Percentiles rank a stretch among this genome's conserved stretches.
These are phyloP conservation scores for Lemur catta DNA, from an alignment of 2,797 vertebrate species.

Conservation along the genomic window DNA sequence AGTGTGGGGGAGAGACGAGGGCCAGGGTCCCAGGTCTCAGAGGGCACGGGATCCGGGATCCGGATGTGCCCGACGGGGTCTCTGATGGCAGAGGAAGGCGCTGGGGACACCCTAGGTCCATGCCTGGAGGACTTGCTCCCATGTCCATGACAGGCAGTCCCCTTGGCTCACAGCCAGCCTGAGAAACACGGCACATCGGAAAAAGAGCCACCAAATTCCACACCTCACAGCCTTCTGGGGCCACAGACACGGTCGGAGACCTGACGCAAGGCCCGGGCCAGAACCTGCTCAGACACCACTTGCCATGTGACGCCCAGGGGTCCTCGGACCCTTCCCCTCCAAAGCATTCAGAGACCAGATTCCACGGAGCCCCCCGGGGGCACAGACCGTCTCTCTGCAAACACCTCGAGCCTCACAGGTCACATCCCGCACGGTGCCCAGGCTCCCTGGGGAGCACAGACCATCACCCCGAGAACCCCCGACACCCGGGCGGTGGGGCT, in stretches of 20 bases:
- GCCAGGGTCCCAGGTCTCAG: background rate
- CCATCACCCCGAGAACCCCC: too few species aligned
- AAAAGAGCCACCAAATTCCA: background rate
- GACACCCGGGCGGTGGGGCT: background rate
- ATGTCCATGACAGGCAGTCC: accelerated
- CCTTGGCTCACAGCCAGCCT: background rate
- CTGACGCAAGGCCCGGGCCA: background rate
- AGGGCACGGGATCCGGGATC: background rate
- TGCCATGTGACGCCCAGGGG: accelerated
- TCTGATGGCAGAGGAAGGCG: background rate
- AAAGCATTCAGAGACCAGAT: background rate
- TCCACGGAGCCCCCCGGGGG: accelerated
- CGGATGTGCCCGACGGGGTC: background rate
- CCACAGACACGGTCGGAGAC: background rate
- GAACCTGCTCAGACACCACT: background rate
- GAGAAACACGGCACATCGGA: background rate
- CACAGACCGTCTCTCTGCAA: background rate
- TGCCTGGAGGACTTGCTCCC: background rate
- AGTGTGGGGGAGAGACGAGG: accelerated
- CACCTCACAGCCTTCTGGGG: accelerated
- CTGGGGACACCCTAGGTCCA: accelerated
- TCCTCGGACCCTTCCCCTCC: background rate
- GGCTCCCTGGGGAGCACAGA: background rate
- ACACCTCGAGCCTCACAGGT: background rate
- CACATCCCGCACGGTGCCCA: background rate